Conservation (phyloP, 1,140 invertebrate genomes). For the Lineus longissimus region DNA sequence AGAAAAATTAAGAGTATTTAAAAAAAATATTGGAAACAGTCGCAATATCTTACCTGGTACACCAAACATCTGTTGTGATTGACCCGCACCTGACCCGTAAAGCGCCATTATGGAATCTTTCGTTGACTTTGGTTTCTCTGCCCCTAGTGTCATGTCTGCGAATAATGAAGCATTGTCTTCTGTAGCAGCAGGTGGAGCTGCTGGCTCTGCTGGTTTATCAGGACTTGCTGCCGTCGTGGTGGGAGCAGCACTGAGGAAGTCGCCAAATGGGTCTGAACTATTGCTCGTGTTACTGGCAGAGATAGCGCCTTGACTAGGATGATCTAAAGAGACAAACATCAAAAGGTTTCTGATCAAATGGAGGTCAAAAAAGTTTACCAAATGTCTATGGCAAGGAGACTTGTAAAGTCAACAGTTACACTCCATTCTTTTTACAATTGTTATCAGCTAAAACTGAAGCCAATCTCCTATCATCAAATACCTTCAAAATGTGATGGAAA, state of each 20-base stretch:
- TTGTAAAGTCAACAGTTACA: slow-evolving; percentile 1
- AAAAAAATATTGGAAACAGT: slow-evolving; percentile 10
- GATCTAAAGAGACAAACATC: background rate
- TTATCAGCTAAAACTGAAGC: too few species aligned
- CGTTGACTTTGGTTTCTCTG: slow-evolving; percentile 69
- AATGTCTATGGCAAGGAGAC: background rate
- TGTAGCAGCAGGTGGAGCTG: slow-evolving; percentile 33
- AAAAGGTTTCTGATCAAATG: background rate
- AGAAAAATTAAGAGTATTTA: too few species aligned
- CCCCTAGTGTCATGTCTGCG: slow-evolving; percentile 67
- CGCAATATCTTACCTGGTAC: slow-evolving; percentile 32
- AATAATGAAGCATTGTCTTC: slow-evolving; percentile 89
- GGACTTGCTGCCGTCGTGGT: slow-evolving; percentile 21
- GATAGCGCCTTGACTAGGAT: slow-evolving; percentile 3
- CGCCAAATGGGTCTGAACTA: slow-evolving; percentile 13
- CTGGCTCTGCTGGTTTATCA: slow-evolving; percentile 34
- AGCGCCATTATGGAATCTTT: slow-evolving; percentile 91
- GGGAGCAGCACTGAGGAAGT: slow-evolving; percentile 25
- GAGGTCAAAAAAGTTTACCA: background rate
- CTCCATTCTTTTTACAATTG: too few species aligned
- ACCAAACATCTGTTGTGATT: slow-evolving; percentile 35
- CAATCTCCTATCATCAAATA: too few species aligned
- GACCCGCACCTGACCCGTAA: slow-evolving; percentile 64
- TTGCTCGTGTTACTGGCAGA: slow-evolving; percentile 10
- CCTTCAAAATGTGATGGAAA: too few species aligned